Evolutionary conservation across 2,888 invertebrate genomes (phyloP).

Genomic region (Polydrusus pterygomalis): DNA sequence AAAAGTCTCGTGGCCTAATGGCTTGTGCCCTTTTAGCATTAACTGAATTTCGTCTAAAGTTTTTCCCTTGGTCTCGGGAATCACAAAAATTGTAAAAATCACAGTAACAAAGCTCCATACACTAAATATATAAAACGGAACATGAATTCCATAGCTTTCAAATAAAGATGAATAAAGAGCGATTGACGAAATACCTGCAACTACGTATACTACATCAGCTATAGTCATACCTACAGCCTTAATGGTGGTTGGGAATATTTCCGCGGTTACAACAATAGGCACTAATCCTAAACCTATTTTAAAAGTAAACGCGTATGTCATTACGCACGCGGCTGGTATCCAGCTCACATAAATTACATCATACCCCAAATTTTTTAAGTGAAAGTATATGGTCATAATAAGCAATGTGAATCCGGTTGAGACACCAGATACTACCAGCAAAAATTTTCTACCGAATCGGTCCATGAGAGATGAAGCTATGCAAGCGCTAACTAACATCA

Average conservation of each 20-base stretch:
- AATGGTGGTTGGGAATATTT: slow-evolving; percentile 70
- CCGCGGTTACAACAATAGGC: slow-evolving; percentile 69
- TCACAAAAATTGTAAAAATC: slow-evolving; percentile 57
- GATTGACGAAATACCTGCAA: slow-evolving; percentile 65
- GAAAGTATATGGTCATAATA: slow-evolving; percentile 67
- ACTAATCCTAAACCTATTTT: slow-evolving; percentile 69
- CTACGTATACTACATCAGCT: slow-evolving; percentile 67
- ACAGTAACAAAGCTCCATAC: slow-evolving; percentile 35
- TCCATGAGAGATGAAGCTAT: slow-evolving; percentile 66
- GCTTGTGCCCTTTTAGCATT: slow-evolving; percentile 60
- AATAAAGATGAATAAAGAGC: slow-evolving; percentile 65
- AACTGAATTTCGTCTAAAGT: slow-evolving; percentile 65
- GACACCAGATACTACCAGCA: slow-evolving; percentile 66
- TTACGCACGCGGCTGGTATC: slow-evolving; percentile 68
- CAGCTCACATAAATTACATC: slow-evolving; percentile 65
- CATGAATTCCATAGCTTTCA: slow-evolving; percentile 64
- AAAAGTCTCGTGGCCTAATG: too few species aligned
- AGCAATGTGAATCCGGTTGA: slow-evolving; percentile 66
- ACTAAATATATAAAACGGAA: slow-evolving; percentile 67
- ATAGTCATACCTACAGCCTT: slow-evolving; percentile 70
- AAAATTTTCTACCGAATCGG: slow-evolving; percentile 67
- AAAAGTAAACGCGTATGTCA: slow-evolving; percentile 68
- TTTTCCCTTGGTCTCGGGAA: slow-evolving; percentile 66
- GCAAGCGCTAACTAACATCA: slow-evolving; percentile 67
- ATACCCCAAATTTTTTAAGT: slow-evolving; percentile 62